A percentile compares a stretch with the other conserved stretches of the same genome.
Conservation (phyloP, 1,140 invertebrate genomes). For the Caenorhabditis brenneri region DNA sequence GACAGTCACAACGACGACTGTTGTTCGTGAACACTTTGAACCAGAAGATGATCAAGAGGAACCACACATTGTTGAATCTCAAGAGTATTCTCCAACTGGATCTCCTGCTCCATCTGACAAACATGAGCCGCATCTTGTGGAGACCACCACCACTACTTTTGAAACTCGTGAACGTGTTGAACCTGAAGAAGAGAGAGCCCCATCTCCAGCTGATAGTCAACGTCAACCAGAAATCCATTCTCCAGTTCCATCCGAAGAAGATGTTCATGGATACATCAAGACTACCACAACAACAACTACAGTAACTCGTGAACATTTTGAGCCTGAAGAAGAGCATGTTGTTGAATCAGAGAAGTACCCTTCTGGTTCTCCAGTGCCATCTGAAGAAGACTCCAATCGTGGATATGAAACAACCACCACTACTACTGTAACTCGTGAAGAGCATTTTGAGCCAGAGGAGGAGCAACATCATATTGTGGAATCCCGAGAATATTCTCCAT, state of each 20-base stretch:
- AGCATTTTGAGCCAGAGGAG: background rate
- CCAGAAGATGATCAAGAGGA: slow-evolving; percentile 12
- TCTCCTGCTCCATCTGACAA: slow-evolving; percentile 3
- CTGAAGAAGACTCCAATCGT: background rate
- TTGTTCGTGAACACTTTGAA: background rate
- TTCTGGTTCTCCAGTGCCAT: background rate
- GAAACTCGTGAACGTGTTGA: background rate
- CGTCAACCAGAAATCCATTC: background rate
- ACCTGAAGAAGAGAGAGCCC: background rate
- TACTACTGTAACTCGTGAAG: background rate
- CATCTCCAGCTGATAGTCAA: background rate
- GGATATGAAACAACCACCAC: background rate
- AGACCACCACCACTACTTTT: slow-evolving; percentile 37
- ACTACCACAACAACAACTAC: slow-evolving; percentile 28
- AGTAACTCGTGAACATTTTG: slow-evolving; percentile 6
- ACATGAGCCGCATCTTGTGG: background rate
- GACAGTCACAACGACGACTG: background rate
- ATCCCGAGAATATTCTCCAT: background rate
- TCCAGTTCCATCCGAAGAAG: slow-evolving; percentile 21
- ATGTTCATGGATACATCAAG: background rate
- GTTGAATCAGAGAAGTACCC: background rate
- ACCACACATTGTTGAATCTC: background rate
- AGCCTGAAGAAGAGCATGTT: background rate
- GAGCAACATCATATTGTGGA: background rate
- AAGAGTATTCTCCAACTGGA: background rate